phyloP scores from a whole-genome alignment of 2,113 vertebrate species.

The Vidua chalybeata region DNA sequence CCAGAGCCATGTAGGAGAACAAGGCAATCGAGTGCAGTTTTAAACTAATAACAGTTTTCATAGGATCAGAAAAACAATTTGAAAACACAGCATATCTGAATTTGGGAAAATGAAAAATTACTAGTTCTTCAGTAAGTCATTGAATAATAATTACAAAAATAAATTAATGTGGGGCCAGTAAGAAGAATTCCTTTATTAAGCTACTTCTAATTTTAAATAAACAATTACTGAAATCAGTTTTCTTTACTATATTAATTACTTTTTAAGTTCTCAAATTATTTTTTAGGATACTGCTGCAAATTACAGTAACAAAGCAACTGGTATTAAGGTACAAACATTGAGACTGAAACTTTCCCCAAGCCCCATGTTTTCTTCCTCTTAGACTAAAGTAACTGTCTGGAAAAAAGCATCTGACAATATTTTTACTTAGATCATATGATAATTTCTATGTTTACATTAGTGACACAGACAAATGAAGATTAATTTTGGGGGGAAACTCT shows the following conservation, averaged over 20 bases:
- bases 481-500: neutral
- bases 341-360: neutral
- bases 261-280: neutral
- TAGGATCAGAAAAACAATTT: neutral
- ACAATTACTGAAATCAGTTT: neutral
- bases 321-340: neutral
- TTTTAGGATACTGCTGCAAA: neutral
- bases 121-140: neutral
- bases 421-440: neutral
- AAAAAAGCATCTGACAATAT: neutral
- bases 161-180: neutral
- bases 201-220: slow-evolving; percentile 5
- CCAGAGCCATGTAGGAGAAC: neutral
- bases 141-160: slow-evolving; percentile 29
- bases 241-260: neutral
- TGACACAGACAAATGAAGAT: neutral
- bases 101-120: neutral
- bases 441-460: neutral
- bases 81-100: neutral
- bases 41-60: neutral
- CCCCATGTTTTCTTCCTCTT: neutral
- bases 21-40: neutral
- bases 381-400: neutral
- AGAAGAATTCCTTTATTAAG: neutral
- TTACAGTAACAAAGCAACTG: neutral